phyloP scores from a whole-genome alignment of 2,888 invertebrate species.

The Antheraea assamensis region DNA sequence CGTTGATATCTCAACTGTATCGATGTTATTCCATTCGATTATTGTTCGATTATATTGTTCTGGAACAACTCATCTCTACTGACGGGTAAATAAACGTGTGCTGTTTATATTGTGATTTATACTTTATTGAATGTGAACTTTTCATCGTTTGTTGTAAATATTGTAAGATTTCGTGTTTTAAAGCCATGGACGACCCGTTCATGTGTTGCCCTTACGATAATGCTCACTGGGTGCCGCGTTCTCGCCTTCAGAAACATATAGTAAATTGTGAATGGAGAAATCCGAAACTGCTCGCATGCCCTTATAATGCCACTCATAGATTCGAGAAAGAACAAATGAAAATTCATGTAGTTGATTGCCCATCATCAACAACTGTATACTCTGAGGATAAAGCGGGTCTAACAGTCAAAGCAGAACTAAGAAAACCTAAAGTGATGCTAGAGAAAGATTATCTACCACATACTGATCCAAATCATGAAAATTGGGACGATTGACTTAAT shows the following conservation, averaged over 20 bases:
- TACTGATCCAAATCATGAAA: constrained; percentile 52
- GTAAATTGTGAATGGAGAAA: constrained; percentile 77
- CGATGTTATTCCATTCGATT: too few relatives aligned
- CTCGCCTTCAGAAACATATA: constrained; percentile 79
- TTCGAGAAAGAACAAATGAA: constrained; percentile 61
- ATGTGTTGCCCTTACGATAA: constrained; percentile 80
- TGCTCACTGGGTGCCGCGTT: constrained; percentile 72
- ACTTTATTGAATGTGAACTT: too few relatives aligned
- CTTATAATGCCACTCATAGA: constrained; percentile 80
- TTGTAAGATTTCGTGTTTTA: neutral
- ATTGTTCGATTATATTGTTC: too few relatives aligned
- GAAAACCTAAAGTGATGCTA: constrained; percentile 37
- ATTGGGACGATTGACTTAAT: constrained; percentile 49
- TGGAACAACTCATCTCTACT: too few relatives aligned
- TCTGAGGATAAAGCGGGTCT: constrained; percentile 30
- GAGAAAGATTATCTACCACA: constrained; percentile 46
- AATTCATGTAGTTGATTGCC: constrained; percentile 44
- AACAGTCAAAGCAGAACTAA: constrained; percentile 27
- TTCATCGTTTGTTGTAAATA: neutral
- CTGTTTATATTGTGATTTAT: too few relatives aligned
- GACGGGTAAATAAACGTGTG: too few relatives aligned
- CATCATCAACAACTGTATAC: constrained; percentile 33
- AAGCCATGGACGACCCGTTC: constrained; percentile 55
- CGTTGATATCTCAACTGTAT: too few relatives aligned
- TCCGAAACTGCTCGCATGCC: constrained; percentile 71